Percentiles rank a stretch among this genome's conserved stretches.
phyloP scores from a whole-genome alignment of 2,888 invertebrate genomes.

The Acholoe squamosa region DNA sequence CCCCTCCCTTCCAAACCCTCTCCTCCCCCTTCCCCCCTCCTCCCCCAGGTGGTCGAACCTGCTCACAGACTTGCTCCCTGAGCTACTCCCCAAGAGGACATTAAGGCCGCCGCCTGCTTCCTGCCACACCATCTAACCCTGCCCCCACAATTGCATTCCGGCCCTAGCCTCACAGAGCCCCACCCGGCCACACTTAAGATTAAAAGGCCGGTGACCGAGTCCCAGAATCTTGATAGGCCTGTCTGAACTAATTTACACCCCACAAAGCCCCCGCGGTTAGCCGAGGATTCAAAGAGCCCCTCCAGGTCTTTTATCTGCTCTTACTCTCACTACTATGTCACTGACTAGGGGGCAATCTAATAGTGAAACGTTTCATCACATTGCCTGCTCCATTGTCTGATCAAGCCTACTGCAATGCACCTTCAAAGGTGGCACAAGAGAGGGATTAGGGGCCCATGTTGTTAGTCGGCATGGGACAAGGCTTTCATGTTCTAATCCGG shows the following conservation, averaged over 20 bases:
- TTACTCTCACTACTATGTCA: not conserved
- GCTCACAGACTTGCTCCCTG: not conserved
- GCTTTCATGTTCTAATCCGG: constrained; percentile 21
- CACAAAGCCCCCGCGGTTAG: constrained; percentile 24
- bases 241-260: constrained; percentile 43
- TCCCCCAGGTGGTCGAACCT: not conserved
- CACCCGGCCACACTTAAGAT: constrained; percentile 26
- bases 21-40: too few relatives aligned
- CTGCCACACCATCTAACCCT: constrained; percentile 45
- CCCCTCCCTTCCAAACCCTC: too few relatives aligned
- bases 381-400: constrained; percentile 4
- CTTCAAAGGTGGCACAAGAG: not conserved
- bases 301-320: not conserved
- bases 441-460: not conserved
- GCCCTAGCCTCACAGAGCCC: constrained; percentile 5
- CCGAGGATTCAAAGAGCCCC: not conserved
- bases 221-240: constrained; percentile 48
- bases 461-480: not conserved
- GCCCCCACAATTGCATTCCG: constrained; percentile 38
- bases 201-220: constrained; percentile 38
- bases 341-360: constrained; percentile 28
- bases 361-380: constrained; percentile 24
- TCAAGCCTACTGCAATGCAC: not conserved
- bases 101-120: constrained; percentile 34
- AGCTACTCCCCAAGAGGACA: not conserved